Evolutionary conservation across 1,140 invertebrate species (phyloP), one percentile per base, ranked within the genome.

Genomic region (Halictus rubicundus): DNA sequence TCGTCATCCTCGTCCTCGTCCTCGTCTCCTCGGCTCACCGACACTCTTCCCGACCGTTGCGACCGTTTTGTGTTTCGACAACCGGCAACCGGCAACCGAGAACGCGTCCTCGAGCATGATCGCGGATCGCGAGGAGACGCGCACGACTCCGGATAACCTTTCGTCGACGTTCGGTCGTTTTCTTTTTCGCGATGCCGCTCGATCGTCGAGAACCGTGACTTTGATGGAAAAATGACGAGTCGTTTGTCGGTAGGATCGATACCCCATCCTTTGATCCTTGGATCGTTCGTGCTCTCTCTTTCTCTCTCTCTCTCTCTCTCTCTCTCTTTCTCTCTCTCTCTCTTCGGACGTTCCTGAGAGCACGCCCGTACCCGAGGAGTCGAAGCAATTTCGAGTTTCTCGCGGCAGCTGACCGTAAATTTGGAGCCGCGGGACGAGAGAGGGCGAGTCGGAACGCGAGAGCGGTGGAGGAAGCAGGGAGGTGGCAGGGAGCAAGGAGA

Each of bases 331-430:
- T 32, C 61, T 63, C 37, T 39, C 8, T 39, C 8, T 39, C 37
- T 39, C 37, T 3, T 8, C 42, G 42, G 10, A 14, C 42, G 14
- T 46, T 46, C 42, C 70, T 14, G 39, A 21, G 42, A 7, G 7
- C 54, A 64, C 39, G 19, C 49, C 42, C 12, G n/a, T 42, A 23
- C n/a, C 52, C 32, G 32, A 21, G 46, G 46, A 49, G 72, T 70
- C 46, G 19, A 39, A 19, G 75, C 57, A 78, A 63, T 70, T 78
- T 78, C 75, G 75, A 78, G 42, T 78, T 70, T 78, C 75, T 61
- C 75, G 75, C 75, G 75, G 75, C 75, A 78, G 75, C 75, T 78
- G 75, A 42, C 75, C 66, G 68, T 78, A 78, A 78, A 78, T 78
- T 78, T 70, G 75, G 37, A 65, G 32, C 82, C 68, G 64, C 46